Base-by-base conservation (phyloP, 2,113 vertebrate species). In the Lipophrys pholis region DNA sequence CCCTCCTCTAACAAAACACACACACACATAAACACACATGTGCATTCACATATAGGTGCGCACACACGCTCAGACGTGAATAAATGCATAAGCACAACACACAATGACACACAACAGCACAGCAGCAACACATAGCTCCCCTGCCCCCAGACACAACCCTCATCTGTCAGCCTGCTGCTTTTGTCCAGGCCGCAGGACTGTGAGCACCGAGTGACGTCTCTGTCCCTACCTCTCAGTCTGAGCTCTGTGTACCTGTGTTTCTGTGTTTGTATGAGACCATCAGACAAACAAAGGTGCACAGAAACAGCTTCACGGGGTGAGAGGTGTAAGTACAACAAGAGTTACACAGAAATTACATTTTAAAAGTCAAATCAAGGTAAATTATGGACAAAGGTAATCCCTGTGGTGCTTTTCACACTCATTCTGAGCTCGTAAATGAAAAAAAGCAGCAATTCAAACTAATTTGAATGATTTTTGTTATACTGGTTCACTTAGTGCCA, bases 131-230 rank as follows among this genome's bases (percentile, higher is more conserved):
- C 83, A 85, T 69, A 73, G 59, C 78, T 69, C 74, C 75, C 83
- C 84, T 65, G 73, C 73, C 79, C 87, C 79, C 84, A 86, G 70
- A 89, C 79, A 61, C 80, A 86, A 84, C 79, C 87, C 89, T 92
- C 90, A 91, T 92, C 91, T 90, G 91, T 90, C 87, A 87, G 84
- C 43, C 78, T 76, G 72, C 84, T 87, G 87, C 90, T 87, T 92
- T 92, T 88, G 87, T 89, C 74, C 82, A 11, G 65, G 58, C 67
- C 78, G 63, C 74, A 83, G 73, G 67, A 81, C 69, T 79, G 82
- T 74, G 85, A 85, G 77, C 80, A 72, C 78, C 64, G 71, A 83
- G 50, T 86, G 86, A 91, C 69, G 53, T 85, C 82, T 89, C 88
- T 83, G 88, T 87, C 70, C 61, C 69, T 76, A 65, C 66, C 65